phyloP scores from a whole-genome alignment of 2,113 vertebrate species.

The Syngnathus typhle region DNA sequence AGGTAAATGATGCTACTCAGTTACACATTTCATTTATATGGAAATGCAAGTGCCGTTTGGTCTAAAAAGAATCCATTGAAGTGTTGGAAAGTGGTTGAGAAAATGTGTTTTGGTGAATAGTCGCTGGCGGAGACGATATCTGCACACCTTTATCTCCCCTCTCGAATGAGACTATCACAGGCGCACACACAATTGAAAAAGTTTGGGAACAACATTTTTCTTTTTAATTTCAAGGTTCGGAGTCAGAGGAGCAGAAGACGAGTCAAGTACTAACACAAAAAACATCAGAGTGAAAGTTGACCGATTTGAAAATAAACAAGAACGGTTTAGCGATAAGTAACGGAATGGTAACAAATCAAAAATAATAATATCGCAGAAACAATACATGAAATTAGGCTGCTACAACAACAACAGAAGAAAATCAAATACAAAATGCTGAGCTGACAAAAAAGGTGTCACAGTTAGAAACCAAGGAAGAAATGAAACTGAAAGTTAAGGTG shows the following conservation, averaged over 20 bases:
- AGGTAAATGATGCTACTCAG: conserved; percentile 45
- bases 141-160: conserved; percentile 15
- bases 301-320: conserved; percentile 73
- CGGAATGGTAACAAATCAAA: conserved; percentile 64
- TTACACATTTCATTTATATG: conserved; percentile 53
- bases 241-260: conserved; percentile 81
- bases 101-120: conserved; percentile 25
- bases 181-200: conserved; percentile 53
- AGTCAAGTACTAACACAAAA: conserved; percentile 76
- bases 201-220: conserved; percentile 96
- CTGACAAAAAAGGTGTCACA: conserved; percentile 68
- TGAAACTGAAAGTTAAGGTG: conserved; percentile 65
- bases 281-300: conserved; percentile 70
- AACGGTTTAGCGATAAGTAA: conserved; percentile 58
- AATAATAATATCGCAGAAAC: conserved; percentile 54
- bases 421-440: conserved; percentile 36
- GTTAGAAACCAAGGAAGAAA: conserved; percentile 54
- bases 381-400: conserved; percentile 46
- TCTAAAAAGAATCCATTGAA: conserved; percentile 44
- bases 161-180: conserved; percentile 29
- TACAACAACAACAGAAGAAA: conserved; percentile 68
- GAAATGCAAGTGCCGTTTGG: conserved; percentile 49
- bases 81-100: conserved; percentile 33
- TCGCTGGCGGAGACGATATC: conserved; percentile 8
- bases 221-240: conserved; percentile 85